Conservation (phyloP, 2,888 invertebrate species). For the Creontiades dilutus region DNA sequence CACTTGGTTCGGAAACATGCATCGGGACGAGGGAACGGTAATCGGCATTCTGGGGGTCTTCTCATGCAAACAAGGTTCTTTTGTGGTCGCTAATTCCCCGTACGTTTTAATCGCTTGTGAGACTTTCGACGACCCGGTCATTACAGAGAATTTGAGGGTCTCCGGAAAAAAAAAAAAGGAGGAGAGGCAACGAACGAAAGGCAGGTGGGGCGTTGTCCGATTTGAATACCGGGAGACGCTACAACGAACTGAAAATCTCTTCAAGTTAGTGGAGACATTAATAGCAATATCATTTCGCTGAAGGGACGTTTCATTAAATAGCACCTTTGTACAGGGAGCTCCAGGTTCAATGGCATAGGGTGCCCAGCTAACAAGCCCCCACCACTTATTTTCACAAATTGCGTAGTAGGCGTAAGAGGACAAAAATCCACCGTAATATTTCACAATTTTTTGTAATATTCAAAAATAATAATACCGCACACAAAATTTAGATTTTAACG, state of each 20-base stretch:
- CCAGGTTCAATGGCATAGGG: too few relatives aligned
- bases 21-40: background rate
- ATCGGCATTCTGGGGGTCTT: background rate
- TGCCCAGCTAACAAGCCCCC: too few relatives aligned
- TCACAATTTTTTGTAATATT: too few relatives aligned
- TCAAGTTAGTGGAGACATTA: background rate
- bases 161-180: background rate
- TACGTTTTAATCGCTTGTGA: background rate
- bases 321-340: too few relatives aligned
- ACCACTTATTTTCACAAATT: too few relatives aligned
- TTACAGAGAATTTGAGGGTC: background rate
- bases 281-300: too few relatives aligned
- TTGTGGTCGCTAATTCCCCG: constrained; percentile 14
- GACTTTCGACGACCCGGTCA: background rate
- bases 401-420: too few relatives aligned
- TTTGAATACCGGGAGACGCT: background rate
- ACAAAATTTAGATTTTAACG: too few relatives aligned
- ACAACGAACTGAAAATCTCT: background rate
- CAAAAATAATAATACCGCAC: too few relatives aligned
- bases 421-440: too few relatives aligned
- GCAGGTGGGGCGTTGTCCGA: background rate
- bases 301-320: too few relatives aligned
- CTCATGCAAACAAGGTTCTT: constrained; percentile 31
- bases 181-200: background rate
- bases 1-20: background rate